A percentile compares a stretch with the other conserved stretches of the same genome.
phyloP scores from a whole-genome alignment of 2,888 invertebrate genomes.

The Aquatica leii region DNA sequence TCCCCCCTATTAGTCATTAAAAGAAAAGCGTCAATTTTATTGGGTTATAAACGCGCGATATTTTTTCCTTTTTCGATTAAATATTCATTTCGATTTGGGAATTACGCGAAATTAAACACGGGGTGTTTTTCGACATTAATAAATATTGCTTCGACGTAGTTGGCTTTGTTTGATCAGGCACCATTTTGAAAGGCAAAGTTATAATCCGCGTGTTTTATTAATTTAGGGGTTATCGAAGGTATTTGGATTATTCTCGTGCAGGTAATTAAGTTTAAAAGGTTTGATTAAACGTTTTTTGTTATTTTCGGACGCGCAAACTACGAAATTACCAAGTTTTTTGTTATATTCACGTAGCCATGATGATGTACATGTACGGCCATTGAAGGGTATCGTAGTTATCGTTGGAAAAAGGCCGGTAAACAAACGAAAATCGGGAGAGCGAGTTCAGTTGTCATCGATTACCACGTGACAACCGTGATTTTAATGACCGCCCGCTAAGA shows the following conservation, averaged over 20 bases:
- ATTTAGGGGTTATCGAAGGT: conserved; percentile 10
- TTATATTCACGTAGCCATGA: conserved; percentile 51
- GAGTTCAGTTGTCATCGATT: conserved; percentile 72
- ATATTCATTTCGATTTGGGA: too few relatives aligned
- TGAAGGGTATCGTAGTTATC: conserved; percentile 61
- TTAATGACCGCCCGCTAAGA: conserved; percentile 69
- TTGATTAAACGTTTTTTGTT: not conserved
- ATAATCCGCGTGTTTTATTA: conserved; percentile 39
- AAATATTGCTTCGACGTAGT: conserved; percentile 17
- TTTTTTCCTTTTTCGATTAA: not conserved
- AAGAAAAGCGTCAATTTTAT: conserved; percentile 24
- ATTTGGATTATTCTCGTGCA: not conserved
- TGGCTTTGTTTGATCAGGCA: conserved; percentile 64
- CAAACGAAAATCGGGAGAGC: conserved; percentile 58
- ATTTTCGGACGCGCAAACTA: not conserved
- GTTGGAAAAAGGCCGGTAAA: conserved; percentile 63
- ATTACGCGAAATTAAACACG: too few relatives aligned
- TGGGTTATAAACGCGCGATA: conserved; percentile 33
- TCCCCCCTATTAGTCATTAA: conserved; percentile 32
- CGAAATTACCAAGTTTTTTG: too few relatives aligned
- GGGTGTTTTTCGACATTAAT: too few relatives aligned
- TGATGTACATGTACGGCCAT: conserved; percentile 46
- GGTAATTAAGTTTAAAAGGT: not conserved
- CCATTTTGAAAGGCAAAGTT: conserved; percentile 71
- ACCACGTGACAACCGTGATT: conserved; percentile 76